A percentile compares a stretch with the other conserved stretches of the same genome.
These are phyloP conservation scores for Ommatoiulus sabulosus DNA, from an alignment of 2,888 invertebrate genomes.

Conservation along the genomic window DNA sequence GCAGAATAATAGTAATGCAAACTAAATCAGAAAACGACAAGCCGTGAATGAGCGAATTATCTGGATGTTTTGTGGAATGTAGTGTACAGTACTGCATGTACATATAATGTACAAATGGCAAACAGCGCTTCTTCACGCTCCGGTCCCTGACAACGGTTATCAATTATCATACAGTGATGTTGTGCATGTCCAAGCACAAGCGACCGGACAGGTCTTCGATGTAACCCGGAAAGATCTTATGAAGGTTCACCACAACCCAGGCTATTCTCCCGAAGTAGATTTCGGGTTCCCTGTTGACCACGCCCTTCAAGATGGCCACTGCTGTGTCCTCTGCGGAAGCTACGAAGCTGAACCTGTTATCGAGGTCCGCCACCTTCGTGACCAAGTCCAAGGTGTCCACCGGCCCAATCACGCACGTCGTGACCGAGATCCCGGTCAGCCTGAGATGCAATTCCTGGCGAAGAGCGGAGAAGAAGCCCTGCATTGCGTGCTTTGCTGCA, in stretches of 20 bases:
- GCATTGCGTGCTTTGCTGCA: constrained; percentile 30
- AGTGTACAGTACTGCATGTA: too few relatives aligned
- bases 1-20: too few relatives aligned
- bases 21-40: too few relatives aligned
- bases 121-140: too few relatives aligned
- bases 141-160: too few relatives aligned
- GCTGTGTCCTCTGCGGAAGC: constrained; percentile 23
- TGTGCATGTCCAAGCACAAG: neutral
- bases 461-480: constrained; percentile 44
- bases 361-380: neutral
- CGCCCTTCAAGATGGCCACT: constrained; percentile 44
- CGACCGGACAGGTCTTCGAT: neutral
- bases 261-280: neutral
- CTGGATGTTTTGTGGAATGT: too few relatives aligned
- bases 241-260: neutral
- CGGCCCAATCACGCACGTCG: constrained; percentile 38
- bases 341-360: neutral
- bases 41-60: too few relatives aligned
- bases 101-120: too few relatives aligned
- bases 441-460: constrained; percentile 39
- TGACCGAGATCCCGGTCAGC: neutral
- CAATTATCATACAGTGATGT: constrained; percentile 2
- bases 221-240: constrained; percentile 44
- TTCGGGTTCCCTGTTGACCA: neutral
- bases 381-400: neutral